phyloP scores from a whole-genome alignment of 2,797 vertebrate genomes.

The Todus mexicanus region DNA sequence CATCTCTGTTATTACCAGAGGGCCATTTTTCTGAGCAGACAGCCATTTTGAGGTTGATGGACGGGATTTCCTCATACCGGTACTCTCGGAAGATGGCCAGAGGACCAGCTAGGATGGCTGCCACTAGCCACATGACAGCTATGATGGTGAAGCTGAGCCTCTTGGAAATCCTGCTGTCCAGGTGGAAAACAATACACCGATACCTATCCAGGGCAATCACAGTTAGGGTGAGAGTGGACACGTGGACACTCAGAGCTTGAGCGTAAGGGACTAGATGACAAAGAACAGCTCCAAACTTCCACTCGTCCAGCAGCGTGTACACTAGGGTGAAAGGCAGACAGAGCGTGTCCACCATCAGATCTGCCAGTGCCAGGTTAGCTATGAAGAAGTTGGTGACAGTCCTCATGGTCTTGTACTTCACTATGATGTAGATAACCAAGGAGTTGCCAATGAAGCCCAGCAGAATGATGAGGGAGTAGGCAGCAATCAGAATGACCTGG shows the following conservation, averaged over 20 bases:
- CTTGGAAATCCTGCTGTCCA: constrained; percentile 86
- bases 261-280: constrained; percentile 90
- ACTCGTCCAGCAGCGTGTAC: constrained; percentile 89
- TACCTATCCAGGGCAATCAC: constrained; percentile 91
- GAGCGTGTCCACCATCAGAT: constrained; percentile 88
- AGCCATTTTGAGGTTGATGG: constrained; percentile 85
- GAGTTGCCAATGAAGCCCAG: constrained; percentile 87
- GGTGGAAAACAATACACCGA: constrained; percentile 89
- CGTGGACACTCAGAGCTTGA: constrained; percentile 90
- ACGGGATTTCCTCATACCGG: constrained; percentile 84
- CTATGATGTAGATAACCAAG: constrained; percentile 89
- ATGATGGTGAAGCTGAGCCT: constrained; percentile 86
- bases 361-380: constrained; percentile 90
- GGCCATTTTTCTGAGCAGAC: constrained; percentile 94
- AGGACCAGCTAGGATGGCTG: constrained; percentile 86
- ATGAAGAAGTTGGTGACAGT: constrained; percentile 95
- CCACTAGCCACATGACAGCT: constrained; percentile 82
- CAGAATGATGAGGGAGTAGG: constrained; percentile 89
- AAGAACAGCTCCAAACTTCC: constrained; percentile 89
- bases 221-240: constrained; percentile 88
- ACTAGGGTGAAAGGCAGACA: constrained; percentile 91
- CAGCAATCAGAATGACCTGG: constrained; percentile 84
- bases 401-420: constrained; percentile 89
- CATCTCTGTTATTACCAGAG: constrained; percentile 82
- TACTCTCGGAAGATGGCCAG: constrained; percentile 92